A percentile compares a stretch with the other conserved stretches of the same genome.
phyloP scores from a whole-genome alignment of 2,888 invertebrate genomes.

The Dynastes hyllus region DNA sequence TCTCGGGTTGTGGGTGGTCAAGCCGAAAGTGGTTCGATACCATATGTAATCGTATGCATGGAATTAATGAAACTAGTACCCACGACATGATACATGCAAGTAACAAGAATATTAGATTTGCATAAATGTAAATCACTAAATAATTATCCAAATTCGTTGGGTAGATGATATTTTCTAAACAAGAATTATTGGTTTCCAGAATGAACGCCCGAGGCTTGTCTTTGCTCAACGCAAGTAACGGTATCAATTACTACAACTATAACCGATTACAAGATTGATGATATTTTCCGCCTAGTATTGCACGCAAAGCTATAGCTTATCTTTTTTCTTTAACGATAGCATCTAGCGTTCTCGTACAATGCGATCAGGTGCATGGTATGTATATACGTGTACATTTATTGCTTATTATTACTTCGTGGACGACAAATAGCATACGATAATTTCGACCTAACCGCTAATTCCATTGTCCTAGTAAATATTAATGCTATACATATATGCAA shows the following conservation, averaged over 20 bases:
- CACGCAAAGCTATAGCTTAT: neutral
- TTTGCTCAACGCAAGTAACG: neutral
- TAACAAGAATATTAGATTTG: too few relatives aligned
- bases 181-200: too few relatives aligned
- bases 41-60: too few relatives aligned
- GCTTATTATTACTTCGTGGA: constrained; percentile 32
- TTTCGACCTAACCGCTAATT: constrained; percentile 31
- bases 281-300: neutral
- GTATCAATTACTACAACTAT: constrained; percentile 14
- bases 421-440: constrained; percentile 15
- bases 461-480: constrained; percentile 43
- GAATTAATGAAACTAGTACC: too few relatives aligned
- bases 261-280: constrained; percentile 2
- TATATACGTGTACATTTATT: constrained; percentile 11
- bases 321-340: neutral
- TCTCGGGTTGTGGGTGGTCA: too few relatives aligned
- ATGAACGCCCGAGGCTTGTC: neutral
- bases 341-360: constrained; percentile 4
- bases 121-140: too few relatives aligned
- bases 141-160: too few relatives aligned
- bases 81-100: too few relatives aligned
- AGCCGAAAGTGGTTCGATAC: too few relatives aligned
- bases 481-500: constrained; percentile 39
- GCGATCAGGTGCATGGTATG: constrained; percentile 3
- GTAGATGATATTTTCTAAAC: too few relatives aligned